Evolutionary conservation across 2,797 vertebrate species (phyloP).

Genomic region (Muraenolepis orangiensis): DNA sequence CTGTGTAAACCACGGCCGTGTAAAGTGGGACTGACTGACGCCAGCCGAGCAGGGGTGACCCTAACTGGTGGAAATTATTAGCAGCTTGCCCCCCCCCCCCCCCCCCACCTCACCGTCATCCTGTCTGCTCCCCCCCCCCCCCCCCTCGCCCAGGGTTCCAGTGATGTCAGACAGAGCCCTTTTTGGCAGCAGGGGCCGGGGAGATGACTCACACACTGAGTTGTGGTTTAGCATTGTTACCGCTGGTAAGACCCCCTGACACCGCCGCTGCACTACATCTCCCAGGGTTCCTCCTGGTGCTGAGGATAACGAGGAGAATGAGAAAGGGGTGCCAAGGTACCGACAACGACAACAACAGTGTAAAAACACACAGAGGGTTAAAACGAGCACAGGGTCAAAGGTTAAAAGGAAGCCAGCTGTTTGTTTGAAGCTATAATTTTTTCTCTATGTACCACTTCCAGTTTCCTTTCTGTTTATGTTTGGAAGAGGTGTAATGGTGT

Average conservation of each 20-base stretch:
- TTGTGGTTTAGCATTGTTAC: neutral
- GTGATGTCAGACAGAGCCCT: neutral
- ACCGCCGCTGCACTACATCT: neutral
- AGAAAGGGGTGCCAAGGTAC: neutral
- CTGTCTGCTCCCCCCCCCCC: slow-evolving; percentile 11
- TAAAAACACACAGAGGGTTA: neutral
- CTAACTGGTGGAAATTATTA: slow-evolving; percentile 30
- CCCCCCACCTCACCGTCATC: neutral
- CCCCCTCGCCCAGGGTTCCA: slow-evolving; percentile 1
- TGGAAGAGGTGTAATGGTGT: neutral
- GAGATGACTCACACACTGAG: neutral
- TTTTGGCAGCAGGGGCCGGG: neutral
- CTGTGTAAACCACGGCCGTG: slow-evolving; percentile 40
- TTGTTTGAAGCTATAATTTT: neutral
- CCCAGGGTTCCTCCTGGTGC: neutral
- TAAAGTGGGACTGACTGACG: slow-evolving; percentile 26
- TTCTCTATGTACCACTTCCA: neutral
- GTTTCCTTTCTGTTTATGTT: neutral
- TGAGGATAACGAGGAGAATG: neutral
- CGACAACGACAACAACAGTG: neutral
- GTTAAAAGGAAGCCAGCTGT: neutral
- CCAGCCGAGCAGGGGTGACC: slow-evolving; percentile 22
- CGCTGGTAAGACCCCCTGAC: neutral
- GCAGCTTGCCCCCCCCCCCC: slow-evolving; percentile 29
- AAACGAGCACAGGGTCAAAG: neutral